Percentiles rank a stretch among this genome's conserved stretches.
These are phyloP conservation scores for Pristionchus entomophagus DNA, from an alignment of 2,888 invertebrate genomes.

Conservation along the genomic window DNA sequence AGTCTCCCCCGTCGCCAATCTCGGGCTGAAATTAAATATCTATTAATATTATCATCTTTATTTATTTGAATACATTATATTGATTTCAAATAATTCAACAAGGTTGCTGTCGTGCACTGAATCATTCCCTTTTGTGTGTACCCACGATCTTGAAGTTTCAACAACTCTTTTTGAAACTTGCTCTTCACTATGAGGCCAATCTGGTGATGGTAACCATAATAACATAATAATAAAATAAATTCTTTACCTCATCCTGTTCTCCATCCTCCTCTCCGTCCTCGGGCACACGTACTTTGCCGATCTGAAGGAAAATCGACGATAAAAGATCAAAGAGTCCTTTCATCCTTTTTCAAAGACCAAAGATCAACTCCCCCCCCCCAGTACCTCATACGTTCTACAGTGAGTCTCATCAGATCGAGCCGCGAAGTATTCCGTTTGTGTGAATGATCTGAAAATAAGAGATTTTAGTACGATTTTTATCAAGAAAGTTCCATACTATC, in stretches of 20 bases:
- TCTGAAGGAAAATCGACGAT: conserved; percentile 80
- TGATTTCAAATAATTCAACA: background rate
- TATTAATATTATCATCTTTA: background rate
- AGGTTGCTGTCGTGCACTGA: background rate
- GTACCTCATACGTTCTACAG: conserved; percentile 40
- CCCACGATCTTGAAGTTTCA: too few species aligned
- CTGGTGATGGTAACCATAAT: too few species aligned
- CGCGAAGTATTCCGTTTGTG: background rate
- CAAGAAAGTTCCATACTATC: too few species aligned
- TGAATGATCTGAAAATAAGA: background rate
- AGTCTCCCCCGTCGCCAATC: conserved; percentile 52
- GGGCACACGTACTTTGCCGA: conserved; percentile 85
- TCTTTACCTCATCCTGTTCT: conserved; percentile 86
- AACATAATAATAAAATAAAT: background rate
- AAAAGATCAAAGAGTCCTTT: background rate
- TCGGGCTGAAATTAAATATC: conserved; percentile 48
- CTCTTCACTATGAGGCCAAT: too few species aligned
- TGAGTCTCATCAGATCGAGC: conserved; percentile 1
- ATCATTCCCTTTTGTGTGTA: background rate
- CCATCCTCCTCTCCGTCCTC: conserved; percentile 82
- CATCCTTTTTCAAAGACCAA: conserved; percentile 83
- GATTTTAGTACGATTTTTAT: too few species aligned
- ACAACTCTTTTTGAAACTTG: background rate
- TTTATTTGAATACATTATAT: background rate
- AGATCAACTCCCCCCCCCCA: conserved; percentile 48